Conservation (phyloP, 2,888 invertebrate genomes). For the Thelaira solivaga region DNA sequence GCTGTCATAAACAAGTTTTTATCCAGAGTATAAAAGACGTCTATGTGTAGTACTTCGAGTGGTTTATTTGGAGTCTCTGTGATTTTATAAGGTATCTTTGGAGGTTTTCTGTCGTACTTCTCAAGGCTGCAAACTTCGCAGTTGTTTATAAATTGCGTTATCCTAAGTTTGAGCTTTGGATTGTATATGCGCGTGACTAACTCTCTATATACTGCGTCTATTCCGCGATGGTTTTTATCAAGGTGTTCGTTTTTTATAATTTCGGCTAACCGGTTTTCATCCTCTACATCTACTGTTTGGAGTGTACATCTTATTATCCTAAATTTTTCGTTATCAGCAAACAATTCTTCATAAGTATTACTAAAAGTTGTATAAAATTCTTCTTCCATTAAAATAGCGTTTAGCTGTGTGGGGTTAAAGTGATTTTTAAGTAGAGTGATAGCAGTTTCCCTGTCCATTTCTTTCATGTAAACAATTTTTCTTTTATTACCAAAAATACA, state of each 20-base stretch:
- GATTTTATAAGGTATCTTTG: conserved; percentile 58
- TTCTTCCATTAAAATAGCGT: conserved; percentile 8
- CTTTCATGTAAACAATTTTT: not conserved
- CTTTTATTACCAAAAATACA: not conserved
- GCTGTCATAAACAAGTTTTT: conserved; percentile 30
- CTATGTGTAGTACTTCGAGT: too few species aligned
- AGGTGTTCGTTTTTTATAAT: not conserved
- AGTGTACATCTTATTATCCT: not conserved
- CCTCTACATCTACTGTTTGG: not conserved
- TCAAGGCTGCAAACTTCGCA: not conserved
- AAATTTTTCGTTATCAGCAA: not conserved
- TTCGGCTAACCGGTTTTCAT: not conserved
- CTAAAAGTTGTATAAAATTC: conserved; percentile 23
- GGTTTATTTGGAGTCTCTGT: too few species aligned
- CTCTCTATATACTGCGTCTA: not conserved
- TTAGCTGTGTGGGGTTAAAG: not conserved
- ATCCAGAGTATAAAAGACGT: conserved; percentile 11
- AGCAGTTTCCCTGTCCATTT: not conserved
- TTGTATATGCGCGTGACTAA: conserved; percentile 39
- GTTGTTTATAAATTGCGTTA: conserved; percentile 59
- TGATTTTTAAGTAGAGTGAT: not conserved
- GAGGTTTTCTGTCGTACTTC: not conserved
- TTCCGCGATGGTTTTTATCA: conserved; percentile 1
- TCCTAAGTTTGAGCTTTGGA: conserved; percentile 48
- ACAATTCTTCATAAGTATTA: conserved; percentile 18